These are phyloP conservation scores for Potamarius usumacintae DNA, from an alignment of 2,113 vertebrate species.

Conservation along the genomic window DNA sequence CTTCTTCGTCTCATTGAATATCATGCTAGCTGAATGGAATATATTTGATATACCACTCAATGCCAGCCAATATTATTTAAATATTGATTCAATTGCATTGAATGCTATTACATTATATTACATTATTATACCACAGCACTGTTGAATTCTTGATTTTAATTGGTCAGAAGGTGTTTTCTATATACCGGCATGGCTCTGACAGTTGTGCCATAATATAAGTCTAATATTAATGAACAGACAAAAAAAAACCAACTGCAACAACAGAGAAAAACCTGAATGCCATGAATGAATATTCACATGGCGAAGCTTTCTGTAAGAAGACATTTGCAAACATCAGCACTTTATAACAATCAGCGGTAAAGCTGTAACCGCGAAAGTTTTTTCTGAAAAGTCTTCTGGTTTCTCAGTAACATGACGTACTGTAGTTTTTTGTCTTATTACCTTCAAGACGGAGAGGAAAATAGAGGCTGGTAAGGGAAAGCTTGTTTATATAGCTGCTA, in stretches of 20 bases:
- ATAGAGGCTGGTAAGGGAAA: background rate
- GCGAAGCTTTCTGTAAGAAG: background rate
- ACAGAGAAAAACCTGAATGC: background rate
- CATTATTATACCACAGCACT: background rate
- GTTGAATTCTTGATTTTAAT: background rate
- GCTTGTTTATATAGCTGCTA: background rate
- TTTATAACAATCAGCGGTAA: background rate
- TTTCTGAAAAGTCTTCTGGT: background rate
- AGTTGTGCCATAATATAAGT: background rate
- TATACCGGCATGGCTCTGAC: background rate
- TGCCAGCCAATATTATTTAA: too few species aligned
- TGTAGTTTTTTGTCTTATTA: background rate
- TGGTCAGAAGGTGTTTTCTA: background rate
- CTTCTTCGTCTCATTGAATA: too few species aligned
- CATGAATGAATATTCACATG: background rate
- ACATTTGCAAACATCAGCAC: background rate
- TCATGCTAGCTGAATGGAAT: too few species aligned
- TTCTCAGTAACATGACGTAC: background rate
- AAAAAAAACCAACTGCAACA: background rate
- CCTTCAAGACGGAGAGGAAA: background rate
- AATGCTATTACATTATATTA: too few species aligned
- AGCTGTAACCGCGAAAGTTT: background rate
- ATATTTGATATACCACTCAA: too few species aligned
- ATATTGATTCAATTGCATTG: too few species aligned
- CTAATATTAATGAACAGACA: background rate